A percentile compares a stretch with the other conserved stretches of the same genome.
Evolutionary conservation across 2,113 vertebrate genomes (phyloP).

Genomic region (Macquaria australasica): DNA sequence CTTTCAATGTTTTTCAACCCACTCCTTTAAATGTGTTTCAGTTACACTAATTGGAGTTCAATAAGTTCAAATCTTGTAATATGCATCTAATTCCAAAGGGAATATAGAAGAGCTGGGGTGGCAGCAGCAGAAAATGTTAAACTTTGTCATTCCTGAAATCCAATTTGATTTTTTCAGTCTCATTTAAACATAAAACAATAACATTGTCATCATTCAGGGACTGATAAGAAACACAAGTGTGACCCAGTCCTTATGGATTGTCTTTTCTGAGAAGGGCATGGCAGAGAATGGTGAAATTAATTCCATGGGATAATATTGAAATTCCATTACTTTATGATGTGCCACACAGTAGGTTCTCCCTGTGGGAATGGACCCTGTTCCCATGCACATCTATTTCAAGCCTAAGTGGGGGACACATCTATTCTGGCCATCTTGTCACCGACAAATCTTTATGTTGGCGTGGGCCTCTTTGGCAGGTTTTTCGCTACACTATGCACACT

Average conservation of each 20-base stretch:
- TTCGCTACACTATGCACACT: not conserved
- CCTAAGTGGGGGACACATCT: not conserved
- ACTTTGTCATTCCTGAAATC: not conserved
- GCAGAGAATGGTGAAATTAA: not conserved
- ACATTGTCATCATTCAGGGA: not conserved
- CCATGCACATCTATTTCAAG: constrained; percentile 35
- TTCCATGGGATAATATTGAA: constrained; percentile 8
- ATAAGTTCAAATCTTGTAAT: constrained; percentile 26
- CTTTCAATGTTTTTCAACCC: constrained; percentile 19
- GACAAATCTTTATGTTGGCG: constrained; percentile 5
- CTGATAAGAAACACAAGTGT: constrained; percentile 3
- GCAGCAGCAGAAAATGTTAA: not conserved
- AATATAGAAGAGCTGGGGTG: not conserved
- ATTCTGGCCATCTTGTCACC: constrained; percentile 33
- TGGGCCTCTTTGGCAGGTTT: constrained; percentile 17
- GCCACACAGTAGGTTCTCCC: constrained; percentile 9
- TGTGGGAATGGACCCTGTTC: constrained; percentile 2
- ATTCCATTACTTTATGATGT: constrained; percentile 23
- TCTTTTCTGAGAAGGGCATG: constrained; percentile 4
- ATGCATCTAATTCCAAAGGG: constrained; percentile 8
- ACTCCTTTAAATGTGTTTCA: not conserved
- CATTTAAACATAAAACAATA: constrained; percentile 18
- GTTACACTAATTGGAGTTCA: constrained; percentile 32
- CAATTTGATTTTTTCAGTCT: constrained; percentile 15
- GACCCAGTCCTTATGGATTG: not conserved